Base-by-base conservation (phyloP, 2,113 vertebrate genomes). In the Gallinago undulata region DNA sequence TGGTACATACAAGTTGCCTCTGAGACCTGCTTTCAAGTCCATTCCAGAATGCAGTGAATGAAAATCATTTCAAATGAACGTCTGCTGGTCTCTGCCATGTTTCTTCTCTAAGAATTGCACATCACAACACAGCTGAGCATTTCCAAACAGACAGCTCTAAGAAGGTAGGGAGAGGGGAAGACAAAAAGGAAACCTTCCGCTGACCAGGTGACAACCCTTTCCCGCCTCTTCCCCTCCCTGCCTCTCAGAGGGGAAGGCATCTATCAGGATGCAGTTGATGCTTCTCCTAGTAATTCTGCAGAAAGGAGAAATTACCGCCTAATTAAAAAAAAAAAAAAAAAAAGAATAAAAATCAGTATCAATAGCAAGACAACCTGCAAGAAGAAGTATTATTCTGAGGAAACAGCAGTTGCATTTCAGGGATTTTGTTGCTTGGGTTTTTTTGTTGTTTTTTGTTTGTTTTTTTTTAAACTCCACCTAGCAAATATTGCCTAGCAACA, bases 51-150 rank as follows among this genome's bases (percentile, higher is more conserved):
- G 84, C 82, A 94, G 82, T 68, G 95, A 95, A 94, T 96, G 94
- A 96, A 97, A 96, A 97, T 98, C 95, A 98, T 97, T 96, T 97
- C 95, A 97, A 96, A 98, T 98, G 97, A 97, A 96, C 62, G 96
- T 96, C 97, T 96, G 91, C 96, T 96, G 97, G 97, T 97, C 81
- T 85, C 91, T 96, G 94, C 92, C 93, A 82, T 96, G 68, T 88
- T 90, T 92, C 84, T 93, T 90, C 85, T 94, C 69, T 41, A 78
- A 67, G 94, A 92, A 81, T 53, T 95, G 92, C 84, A 68, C 87
- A 94, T 96, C 79, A 86, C 53, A 55, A 68, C 69, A 27, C 28
- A 79, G 63, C 50, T 5, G 1, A 90, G 51, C 59, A 11, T 72
- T 84, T 93, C 84, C 75, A 79, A 82, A 86, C 47, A 74, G 96